Conservation (phyloP, 1,140 invertebrate genomes). For the Stenopsyche tienmushanensis region DNA sequence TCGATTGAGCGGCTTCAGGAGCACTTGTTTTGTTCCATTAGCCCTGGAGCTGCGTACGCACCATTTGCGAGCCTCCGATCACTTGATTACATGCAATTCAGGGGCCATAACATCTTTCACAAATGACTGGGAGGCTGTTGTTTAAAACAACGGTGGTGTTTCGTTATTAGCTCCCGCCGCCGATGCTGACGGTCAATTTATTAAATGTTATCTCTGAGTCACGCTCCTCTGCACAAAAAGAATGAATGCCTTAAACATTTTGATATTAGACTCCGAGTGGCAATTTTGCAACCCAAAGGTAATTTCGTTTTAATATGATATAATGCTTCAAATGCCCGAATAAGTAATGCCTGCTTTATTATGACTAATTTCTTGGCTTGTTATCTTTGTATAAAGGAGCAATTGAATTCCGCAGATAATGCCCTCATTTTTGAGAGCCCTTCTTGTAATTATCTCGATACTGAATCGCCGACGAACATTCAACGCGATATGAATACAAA, state of each 20-base stretch:
- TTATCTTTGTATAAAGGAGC: not conserved
- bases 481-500: no score
- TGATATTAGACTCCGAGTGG: not conserved
- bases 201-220: slow-evolving; percentile 21
- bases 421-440: no score
- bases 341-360: no score
- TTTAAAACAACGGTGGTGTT: not conserved
- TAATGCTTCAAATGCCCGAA: slow-evolving; percentile 13
- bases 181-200: slow-evolving; percentile 17
- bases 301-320: slow-evolving; percentile 12
- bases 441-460: no score
- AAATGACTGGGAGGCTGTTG: not conserved
- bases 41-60: not conserved
- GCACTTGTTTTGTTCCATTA: not conserved
- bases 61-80: slow-evolving; percentile 12
- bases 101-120: not conserved
- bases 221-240: slow-evolving; percentile 16
- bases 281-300: not conserved
- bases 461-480: no score
- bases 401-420: slow-evolving; percentile 1
- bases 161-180: no score
- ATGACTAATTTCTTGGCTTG: slow-evolving; percentile 15
- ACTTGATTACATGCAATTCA: slow-evolving; percentile 20
- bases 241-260: slow-evolving; percentile 4
- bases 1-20: not conserved